Percentiles rank a stretch among this genome's conserved stretches.
Evolutionary conservation across 2,113 vertebrate genomes (phyloP).

Genomic region (Chlorodrepanis virens): DNA sequence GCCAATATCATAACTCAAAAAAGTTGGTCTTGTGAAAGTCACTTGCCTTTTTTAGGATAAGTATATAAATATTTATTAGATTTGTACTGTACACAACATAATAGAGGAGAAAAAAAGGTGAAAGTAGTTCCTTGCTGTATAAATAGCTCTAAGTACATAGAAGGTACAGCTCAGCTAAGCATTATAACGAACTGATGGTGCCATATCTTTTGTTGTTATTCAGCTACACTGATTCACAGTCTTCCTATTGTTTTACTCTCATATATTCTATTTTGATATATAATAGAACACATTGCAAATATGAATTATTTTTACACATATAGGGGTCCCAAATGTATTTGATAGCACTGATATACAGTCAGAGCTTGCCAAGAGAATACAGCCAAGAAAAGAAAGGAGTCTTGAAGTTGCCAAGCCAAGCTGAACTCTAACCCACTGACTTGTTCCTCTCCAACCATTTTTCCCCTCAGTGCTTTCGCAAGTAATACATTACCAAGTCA

Average conservation of each 20-base stretch:
- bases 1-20: background rate
- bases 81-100: background rate
- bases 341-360: background rate
- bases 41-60: background rate
- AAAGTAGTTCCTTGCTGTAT: background rate
- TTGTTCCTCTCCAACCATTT: background rate
- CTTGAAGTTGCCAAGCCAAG: background rate
- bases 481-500: background rate
- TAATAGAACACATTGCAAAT: background rate
- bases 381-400: background rate
- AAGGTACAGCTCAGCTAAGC: background rate
- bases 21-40: background rate
- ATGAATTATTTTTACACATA: background rate
- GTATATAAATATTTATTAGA: conserved; percentile 2
- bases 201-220: background rate
- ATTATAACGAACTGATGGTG: background rate
- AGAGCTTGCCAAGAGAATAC: background rate
- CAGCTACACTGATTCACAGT: background rate
- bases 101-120: background rate
- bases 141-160: background rate
- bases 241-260: background rate
- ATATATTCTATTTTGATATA: background rate
- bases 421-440: background rate
- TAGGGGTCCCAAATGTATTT: background rate
- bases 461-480: background rate